Evolutionary conservation across 2,797 vertebrate species (phyloP).

Genomic region (Pogoniulus pusillus): DNA sequence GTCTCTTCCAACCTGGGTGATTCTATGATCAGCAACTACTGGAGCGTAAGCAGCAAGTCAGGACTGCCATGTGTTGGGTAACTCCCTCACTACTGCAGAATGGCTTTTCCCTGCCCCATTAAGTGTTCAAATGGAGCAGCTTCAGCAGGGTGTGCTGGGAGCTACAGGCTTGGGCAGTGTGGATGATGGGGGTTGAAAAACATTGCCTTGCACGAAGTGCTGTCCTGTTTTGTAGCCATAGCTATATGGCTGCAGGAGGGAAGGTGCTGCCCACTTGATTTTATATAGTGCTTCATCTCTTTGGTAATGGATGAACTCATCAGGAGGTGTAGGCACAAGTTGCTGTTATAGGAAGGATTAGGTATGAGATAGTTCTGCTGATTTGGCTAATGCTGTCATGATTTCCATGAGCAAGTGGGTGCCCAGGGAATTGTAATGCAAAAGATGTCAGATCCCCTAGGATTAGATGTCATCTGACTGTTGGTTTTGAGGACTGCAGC

Average conservation of each 20-base stretch:
- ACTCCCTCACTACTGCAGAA: background rate
- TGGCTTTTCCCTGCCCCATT: background rate
- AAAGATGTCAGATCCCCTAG: slow-evolving; percentile 7
- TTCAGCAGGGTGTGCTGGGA: background rate
- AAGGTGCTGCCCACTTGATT: background rate
- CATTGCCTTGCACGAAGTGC: background rate
- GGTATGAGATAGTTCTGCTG: background rate
- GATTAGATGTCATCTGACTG: slow-evolving; percentile 40
- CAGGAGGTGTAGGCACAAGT: background rate
- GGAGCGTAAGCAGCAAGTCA: background rate
- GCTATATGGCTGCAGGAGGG: background rate
- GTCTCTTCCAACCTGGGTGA: no score
- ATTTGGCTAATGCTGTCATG: slow-evolving; percentile 3
- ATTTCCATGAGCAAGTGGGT: slow-evolving; percentile 31
- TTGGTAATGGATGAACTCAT: background rate
- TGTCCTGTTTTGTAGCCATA: background rate
- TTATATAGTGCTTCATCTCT: background rate
- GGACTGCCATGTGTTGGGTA: background rate
- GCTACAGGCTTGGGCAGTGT: background rate
- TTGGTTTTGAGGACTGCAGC: slow-evolving; percentile 1
- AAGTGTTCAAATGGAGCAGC: background rate
- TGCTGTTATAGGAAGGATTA: background rate
- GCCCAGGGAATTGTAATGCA: slow-evolving; percentile 16
- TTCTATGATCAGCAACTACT: no score
- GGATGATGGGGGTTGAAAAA: background rate